Evolutionary conservation across 2,797 vertebrate genomes (phyloP), one percentile per base, ranked within the genome.

Genomic region (Odontamblyopus rebecca): DNA sequence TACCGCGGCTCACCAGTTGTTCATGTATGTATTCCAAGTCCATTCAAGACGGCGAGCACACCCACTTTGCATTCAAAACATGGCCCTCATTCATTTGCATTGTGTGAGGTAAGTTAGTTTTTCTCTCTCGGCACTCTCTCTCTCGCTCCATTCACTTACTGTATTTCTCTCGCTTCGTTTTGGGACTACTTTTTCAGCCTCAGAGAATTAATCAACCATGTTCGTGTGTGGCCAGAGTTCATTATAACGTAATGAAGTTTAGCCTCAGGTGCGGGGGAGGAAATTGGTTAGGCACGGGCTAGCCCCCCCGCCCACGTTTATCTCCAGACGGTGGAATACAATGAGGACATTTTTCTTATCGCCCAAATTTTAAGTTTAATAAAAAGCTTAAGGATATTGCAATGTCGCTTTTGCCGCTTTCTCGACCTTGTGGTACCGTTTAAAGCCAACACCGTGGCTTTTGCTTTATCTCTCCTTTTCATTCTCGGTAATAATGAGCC

Each of bases 401-500:
- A 23, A 66, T 79, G 76, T 82, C 85, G 73, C 83, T 57, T 72
- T 72, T 53, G 60, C 79, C 60, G 61, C 69, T 61, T 60, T 60
- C 2, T 68, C 68, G 59, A 85, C 87, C 82, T 89, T 86, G 84
- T 86, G 82, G 83, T 85, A 89, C 84, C 68, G 76, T 88, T 91
- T 89, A 75, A 86, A 88, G 87, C 73, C 79, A 76, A 83, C 79
- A 73, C 57, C 68, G 66, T 72, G 74, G 79, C 83, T 54, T 56
- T 85, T 75, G 77, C 88, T 89, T 86, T 71, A 83, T 88, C 84
- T 76, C 66, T 76, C 80, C 82, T 85, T 81, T 85, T 84, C 83
- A 84, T 83, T 90, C 80, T 69, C 84, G 70, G 84, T 92, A 90
- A 92, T 88, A 91, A 92, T 88, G 89, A 92, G 87, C 74, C 83